Percentiles rank a stretch among this genome's conserved stretches.
Evolutionary conservation across 2,113 vertebrate genomes (phyloP).

Genomic region (Phyllostomus discolor): DNA sequence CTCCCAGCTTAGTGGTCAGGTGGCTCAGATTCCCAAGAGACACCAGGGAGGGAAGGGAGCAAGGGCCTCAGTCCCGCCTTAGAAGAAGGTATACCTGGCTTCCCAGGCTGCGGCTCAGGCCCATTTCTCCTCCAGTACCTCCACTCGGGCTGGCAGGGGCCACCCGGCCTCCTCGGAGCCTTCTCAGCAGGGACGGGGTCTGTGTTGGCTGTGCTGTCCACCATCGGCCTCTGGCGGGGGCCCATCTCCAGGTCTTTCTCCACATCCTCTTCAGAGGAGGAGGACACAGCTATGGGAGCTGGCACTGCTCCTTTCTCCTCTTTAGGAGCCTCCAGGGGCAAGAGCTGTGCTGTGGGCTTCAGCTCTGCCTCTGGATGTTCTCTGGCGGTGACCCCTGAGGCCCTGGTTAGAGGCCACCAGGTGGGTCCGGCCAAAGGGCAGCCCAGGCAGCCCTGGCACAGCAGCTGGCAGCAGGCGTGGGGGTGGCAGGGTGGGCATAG

Average conservation of each 20-base stretch:
- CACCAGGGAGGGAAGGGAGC: background rate
- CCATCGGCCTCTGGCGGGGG: slow-evolving; percentile 7
- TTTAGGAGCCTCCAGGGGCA: slow-evolving; percentile 57
- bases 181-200: slow-evolving; percentile 66
- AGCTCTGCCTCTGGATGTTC: slow-evolving; percentile 48
- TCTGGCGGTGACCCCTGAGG: slow-evolving; percentile 27
- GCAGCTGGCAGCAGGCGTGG: slow-evolving; percentile 42
- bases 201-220: slow-evolving; percentile 71
- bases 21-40: background rate
- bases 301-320: slow-evolving; percentile 18
- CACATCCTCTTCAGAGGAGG: slow-evolving; percentile 60
- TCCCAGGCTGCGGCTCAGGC: slow-evolving; percentile 70
- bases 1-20: background rate
- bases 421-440: slow-evolving; percentile 33
- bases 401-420: slow-evolving; percentile 70
- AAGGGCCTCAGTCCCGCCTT: background rate
- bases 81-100: slow-evolving; percentile 80
- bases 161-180: background rate
- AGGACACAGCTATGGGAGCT: background rate
- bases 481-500: background rate
- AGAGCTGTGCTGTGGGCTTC: slow-evolving; percentile 39
- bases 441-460: slow-evolving; percentile 42
- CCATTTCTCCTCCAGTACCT: slow-evolving; percentile 85
- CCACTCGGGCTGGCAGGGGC: slow-evolving; percentile 74
- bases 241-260: slow-evolving; percentile 13